phyloP scores from a whole-genome alignment of 2,888 invertebrate genomes.

The Oxyscelio sp. region DNA sequence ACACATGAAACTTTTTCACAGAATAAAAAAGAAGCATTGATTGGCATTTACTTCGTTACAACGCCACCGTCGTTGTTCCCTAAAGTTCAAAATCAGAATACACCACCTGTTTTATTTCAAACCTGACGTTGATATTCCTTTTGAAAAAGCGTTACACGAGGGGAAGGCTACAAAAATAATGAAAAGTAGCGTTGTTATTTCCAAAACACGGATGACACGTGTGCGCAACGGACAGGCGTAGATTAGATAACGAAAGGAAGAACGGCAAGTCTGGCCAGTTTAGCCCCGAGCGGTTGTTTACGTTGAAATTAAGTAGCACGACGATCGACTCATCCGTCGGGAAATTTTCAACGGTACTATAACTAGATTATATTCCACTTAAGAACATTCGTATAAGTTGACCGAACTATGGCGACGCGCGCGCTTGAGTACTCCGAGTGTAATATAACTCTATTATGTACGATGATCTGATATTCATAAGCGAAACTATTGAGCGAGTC shows the following conservation, averaged over 20 bases:
- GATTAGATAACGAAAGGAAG: conserved; percentile 50
- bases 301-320: conserved; percentile 43
- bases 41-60: conserved; percentile 23
- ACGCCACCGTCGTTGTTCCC: conserved; percentile 8
- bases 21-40: conserved; percentile 24
- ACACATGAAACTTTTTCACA: conserved; percentile 29
- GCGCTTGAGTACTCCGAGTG: conserved; percentile 62
- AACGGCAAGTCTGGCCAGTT: conserved; percentile 22
- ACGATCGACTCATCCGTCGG: conserved; percentile 71
- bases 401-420: conserved; percentile 70
- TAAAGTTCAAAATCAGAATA: conserved; percentile 43
- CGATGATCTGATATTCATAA: conserved; percentile 73
- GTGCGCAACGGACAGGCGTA: not conserved
- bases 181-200: conserved; percentile 35
- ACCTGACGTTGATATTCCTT: conserved; percentile 56
- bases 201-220: conserved; percentile 31
- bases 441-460: conserved; percentile 74
- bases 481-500: conserved; percentile 71
- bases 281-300: conserved; percentile 64
- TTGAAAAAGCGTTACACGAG: conserved; percentile 37
- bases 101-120: conserved; percentile 52
- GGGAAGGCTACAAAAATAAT: conserved; percentile 28
- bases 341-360: conserved; percentile 78
- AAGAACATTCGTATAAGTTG: conserved; percentile 75
- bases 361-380: conserved; percentile 75